Conservation (phyloP, 2,888 invertebrate genomes). For the Rhagophthalmus giganteus region DNA sequence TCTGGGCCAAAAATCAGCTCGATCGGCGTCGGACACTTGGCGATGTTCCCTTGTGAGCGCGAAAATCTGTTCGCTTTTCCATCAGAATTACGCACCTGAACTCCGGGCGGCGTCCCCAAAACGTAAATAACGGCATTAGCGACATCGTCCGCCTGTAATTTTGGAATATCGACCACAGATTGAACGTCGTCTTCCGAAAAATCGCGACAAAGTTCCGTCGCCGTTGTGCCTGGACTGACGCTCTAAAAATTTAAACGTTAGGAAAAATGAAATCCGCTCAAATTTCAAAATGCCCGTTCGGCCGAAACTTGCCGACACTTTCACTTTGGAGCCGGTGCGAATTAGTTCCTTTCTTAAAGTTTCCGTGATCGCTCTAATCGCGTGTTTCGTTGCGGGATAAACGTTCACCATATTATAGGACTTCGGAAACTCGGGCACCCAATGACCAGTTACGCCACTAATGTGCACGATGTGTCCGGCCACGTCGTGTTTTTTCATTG, state of each 20-base stretch:
- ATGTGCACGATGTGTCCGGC: constrained; percentile 30
- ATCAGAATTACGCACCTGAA: no score
- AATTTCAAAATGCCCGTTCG: no score
- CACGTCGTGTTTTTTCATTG: constrained; percentile 36
- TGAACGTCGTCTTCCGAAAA: constrained; percentile 7
- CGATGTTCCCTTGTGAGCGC: no score
- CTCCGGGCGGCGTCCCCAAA: constrained; percentile 26
- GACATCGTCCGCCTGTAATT: constrained; percentile 16
- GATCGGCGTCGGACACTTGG: no score
- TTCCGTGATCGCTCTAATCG: constrained; percentile 21
- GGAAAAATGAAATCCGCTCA: no score
- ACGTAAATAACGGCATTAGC: constrained; percentile 24
- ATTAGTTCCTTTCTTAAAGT: constrained; percentile 19
- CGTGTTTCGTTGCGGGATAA: constrained; percentile 25
- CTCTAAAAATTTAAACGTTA: no score
- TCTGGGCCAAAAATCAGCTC: no score
- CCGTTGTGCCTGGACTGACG: constrained; percentile 23
- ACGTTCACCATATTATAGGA: constrained; percentile 20
- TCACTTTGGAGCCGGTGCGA: constrained; percentile 14
- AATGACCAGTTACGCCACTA: constrained; percentile 16
- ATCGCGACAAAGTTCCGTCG: constrained; percentile 12
- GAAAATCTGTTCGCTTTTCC: no score
- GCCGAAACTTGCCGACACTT: constrained; percentile 25
- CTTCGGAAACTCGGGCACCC: constrained; percentile 13
- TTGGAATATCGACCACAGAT: constrained; percentile 8